These are phyloP conservation scores for Melipona quadrifasciata DNA, from an alignment of 1,140 invertebrate species.

Conservation along the genomic window DNA sequence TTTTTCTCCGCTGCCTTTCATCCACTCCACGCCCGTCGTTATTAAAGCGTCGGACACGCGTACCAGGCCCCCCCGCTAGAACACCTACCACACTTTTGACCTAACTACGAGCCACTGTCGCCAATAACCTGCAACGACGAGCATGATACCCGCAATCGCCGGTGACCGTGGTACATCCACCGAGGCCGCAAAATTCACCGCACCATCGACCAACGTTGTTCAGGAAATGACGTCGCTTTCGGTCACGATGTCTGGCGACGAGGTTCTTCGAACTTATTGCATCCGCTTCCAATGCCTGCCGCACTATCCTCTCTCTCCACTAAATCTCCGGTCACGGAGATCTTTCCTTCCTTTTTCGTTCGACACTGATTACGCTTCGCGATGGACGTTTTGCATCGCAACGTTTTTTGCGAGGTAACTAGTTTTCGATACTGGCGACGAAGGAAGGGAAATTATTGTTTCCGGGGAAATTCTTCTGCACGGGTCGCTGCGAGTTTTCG, in stretches of 20 bases:
- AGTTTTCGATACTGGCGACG: neutral
- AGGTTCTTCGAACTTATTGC: neutral
- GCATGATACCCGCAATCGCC: conserved; percentile 41
- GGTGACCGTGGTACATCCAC: conserved; percentile 25
- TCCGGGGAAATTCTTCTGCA: no score
- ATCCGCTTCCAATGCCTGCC: neutral
- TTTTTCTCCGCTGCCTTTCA: conserved; percentile 15
- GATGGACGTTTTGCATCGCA: neutral
- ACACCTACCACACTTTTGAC: conserved; percentile 47
- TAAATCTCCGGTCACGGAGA: no score
- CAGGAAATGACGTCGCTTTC: neutral
- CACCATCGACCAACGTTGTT: neutral
- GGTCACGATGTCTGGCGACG: neutral
- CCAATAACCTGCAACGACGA: conserved; percentile 51
- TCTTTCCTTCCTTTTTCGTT: no score
- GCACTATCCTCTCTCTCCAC: no score
- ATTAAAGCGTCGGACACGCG: conserved; percentile 46
- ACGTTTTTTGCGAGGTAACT: neutral
- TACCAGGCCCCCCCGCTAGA: conserved; percentile 22
- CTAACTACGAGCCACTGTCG: conserved; percentile 57
- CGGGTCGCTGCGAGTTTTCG: neutral
- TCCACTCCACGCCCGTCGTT: conserved; percentile 40
- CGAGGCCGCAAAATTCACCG: conserved; percentile 33
- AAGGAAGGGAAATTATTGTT: no score
- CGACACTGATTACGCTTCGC: neutral